Conservation (phyloP, 2,797 vertebrate genomes). For the Catharus ustulatus region DNA sequence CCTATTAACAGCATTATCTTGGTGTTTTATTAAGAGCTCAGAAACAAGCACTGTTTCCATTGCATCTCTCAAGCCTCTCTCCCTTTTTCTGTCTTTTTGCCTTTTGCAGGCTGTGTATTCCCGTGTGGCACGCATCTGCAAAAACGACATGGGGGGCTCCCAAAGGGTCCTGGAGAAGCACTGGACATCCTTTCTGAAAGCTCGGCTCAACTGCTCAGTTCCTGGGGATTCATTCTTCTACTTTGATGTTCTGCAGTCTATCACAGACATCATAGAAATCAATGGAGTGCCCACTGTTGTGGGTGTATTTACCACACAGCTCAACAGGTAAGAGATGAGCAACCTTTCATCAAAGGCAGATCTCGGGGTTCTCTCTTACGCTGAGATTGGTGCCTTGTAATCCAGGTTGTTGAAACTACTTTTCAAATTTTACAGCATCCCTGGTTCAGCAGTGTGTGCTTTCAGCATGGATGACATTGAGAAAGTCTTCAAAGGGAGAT, state of each 20-base stretch:
- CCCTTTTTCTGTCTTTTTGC: not conserved
- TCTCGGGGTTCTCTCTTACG: not conserved
- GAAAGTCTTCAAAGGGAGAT: conserved; percentile 93
- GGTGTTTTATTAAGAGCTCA: conserved; percentile 73
- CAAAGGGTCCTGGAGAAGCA: conserved; percentile 97
- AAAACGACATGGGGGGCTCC: conserved; percentile 96
- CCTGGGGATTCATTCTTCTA: conserved; percentile 99
- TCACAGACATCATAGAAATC: conserved; percentile 94
- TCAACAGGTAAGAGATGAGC: conserved; percentile 89
- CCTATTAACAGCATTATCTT: conserved; percentile 20
- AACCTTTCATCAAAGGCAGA: not conserved
- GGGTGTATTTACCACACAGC: conserved; percentile 96
- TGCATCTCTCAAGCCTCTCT: conserved; percentile 54
- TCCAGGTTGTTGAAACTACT: not conserved
- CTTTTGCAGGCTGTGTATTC: conserved; percentile 91
- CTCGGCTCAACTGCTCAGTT: conserved; percentile 95
- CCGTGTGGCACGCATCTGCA: conserved; percentile 96
- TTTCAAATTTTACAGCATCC: conserved; percentile 83
- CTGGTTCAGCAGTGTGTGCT: conserved; percentile 96
- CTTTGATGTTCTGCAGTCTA: conserved; percentile 95
- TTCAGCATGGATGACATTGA: conserved; percentile 98
- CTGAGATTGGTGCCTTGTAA: not conserved
- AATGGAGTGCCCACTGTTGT: conserved; percentile 90
- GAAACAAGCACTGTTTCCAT: conserved; percentile 10
- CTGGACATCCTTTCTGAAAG: conserved; percentile 98